A percentile compares a stretch with the other conserved stretches of the same genome.
These are phyloP conservation scores for Blastomussa wellsi DNA, from an alignment of 92 coral and sea anemone species.

Conservation along the genomic window DNA sequence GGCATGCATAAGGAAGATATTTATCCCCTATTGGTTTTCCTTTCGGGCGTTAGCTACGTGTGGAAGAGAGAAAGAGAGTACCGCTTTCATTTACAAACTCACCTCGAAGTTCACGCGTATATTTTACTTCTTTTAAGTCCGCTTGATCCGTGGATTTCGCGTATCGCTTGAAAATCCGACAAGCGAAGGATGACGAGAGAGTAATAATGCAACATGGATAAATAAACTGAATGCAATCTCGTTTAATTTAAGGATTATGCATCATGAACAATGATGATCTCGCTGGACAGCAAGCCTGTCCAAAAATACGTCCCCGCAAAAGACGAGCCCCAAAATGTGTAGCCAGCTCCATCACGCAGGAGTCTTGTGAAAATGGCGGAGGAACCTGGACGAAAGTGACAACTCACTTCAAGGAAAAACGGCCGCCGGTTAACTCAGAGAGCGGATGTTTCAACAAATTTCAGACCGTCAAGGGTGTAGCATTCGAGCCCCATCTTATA, in stretches of 20 bases:
- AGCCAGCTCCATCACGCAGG: constrained; percentile 29
- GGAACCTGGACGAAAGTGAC: constrained; percentile 12
- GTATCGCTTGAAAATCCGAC: background rate
- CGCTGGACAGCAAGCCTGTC: background rate
- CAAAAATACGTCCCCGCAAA: constrained; percentile 12
- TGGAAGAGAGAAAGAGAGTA: background rate
- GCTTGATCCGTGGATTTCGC: background rate
- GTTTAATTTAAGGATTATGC: constrained; percentile 26
- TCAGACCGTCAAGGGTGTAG: constrained; percentile 1
- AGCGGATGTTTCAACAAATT: background rate
- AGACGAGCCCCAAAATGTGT: background rate
- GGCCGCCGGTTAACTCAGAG: background rate
- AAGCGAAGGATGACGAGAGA: background rate
- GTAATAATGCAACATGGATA: background rate
- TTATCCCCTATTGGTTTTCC: no score
- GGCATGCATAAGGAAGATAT: background rate
- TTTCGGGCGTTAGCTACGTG: no score
- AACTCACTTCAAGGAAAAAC: constrained; percentile 19
- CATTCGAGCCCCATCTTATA: constrained; percentile 33
- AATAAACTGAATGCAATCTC: background rate
- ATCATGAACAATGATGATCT: constrained; percentile 32
- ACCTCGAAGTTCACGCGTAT: no score
- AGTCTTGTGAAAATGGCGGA: constrained; percentile 5
- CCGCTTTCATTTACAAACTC: background rate
- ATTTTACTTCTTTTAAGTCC: no score